These are phyloP conservation scores for Lasioglossum villosulum DNA, from an alignment of 2,888 invertebrate genomes.

Conservation along the genomic window DNA sequence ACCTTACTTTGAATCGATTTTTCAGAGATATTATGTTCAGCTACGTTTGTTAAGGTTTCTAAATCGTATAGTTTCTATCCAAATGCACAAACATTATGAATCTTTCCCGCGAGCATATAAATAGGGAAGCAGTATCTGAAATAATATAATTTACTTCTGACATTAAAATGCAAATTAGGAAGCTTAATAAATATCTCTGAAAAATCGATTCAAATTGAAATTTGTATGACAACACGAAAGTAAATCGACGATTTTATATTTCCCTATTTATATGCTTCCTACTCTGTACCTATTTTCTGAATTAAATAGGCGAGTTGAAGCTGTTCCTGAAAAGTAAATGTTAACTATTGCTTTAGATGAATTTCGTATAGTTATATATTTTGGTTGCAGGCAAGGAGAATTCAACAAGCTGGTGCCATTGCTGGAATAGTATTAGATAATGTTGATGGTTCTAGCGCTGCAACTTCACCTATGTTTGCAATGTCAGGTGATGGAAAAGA, in stretches of 20 bases:
- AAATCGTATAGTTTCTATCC: not conserved
- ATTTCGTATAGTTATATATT: constrained; percentile 8
- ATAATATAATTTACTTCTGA: too few species aligned
- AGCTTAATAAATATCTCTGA: too few species aligned
- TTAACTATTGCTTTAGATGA: not conserved
- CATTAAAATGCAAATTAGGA: too few species aligned
- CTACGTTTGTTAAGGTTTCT: not conserved
- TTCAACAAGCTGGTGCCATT: constrained; percentile 93
- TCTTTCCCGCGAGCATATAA: too few species aligned
- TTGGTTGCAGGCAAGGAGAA: constrained; percentile 88
- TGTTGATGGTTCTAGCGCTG: constrained; percentile 90
- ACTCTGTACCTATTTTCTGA: not conserved
- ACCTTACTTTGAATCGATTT: not conserved
- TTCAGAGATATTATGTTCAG: not conserved
- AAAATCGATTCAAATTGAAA: not conserved
- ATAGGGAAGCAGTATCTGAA: too few species aligned
- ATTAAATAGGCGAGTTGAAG: not conserved
- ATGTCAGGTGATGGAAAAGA: constrained; percentile 96
- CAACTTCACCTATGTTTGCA: constrained; percentile 94
- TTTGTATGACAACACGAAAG: not conserved
- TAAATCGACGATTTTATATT: not conserved
- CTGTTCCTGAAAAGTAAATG: not conserved
- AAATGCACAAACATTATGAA: not conserved
- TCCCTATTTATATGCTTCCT: not conserved
- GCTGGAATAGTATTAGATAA: constrained; percentile 96